These are phyloP conservation scores for Etheostoma cragini DNA, from an alignment of 2,113 vertebrate genomes.

Conservation along the genomic window DNA sequence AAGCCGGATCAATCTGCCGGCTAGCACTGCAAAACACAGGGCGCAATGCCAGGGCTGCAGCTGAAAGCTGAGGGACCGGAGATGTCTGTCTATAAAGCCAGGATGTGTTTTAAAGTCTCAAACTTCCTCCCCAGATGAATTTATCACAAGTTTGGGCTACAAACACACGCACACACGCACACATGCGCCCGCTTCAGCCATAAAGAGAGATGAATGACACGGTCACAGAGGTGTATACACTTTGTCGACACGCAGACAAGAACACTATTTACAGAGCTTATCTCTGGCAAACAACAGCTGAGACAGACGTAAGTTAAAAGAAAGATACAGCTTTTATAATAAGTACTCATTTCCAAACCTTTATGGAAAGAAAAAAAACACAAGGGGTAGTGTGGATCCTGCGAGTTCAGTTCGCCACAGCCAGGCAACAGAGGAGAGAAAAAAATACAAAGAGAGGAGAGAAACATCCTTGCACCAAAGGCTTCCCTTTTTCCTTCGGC, in stretches of 20 bases:
- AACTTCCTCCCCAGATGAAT: slow-evolving; percentile 17
- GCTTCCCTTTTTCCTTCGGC: slow-evolving; percentile 39
- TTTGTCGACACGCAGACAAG: slow-evolving; percentile 47
- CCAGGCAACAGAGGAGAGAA: slow-evolving; percentile 27
- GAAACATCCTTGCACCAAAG: slow-evolving; percentile 48
- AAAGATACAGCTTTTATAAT: slow-evolving; percentile 44
- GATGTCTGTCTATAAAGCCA: background rate
- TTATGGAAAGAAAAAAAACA: background rate
- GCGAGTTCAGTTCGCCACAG: slow-evolving; percentile 27
- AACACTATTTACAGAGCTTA: slow-evolving; percentile 61
- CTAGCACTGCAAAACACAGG: slow-evolving; percentile 32
- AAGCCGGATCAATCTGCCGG: slow-evolving; percentile 75
- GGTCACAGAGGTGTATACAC: slow-evolving; percentile 45
- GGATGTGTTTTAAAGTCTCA: slow-evolving; percentile 10
- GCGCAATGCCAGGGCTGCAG: slow-evolving; percentile 49
- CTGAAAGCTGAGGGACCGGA: background rate
- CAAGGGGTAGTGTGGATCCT: background rate
- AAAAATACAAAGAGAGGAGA: slow-evolving; percentile 28
- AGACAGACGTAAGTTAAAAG: slow-evolving; percentile 31
- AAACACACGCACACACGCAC: slow-evolving; percentile 27
- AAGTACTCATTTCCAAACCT: slow-evolving; percentile 27
- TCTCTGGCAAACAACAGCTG: slow-evolving; percentile 63
- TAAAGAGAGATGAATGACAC: slow-evolving; percentile 61
- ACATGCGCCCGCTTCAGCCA: background rate
- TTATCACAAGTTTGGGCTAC: slow-evolving; percentile 21